phyloP scores from a whole-genome alignment of 2,888 invertebrate species.

The Ochropleura leucogaster region DNA sequence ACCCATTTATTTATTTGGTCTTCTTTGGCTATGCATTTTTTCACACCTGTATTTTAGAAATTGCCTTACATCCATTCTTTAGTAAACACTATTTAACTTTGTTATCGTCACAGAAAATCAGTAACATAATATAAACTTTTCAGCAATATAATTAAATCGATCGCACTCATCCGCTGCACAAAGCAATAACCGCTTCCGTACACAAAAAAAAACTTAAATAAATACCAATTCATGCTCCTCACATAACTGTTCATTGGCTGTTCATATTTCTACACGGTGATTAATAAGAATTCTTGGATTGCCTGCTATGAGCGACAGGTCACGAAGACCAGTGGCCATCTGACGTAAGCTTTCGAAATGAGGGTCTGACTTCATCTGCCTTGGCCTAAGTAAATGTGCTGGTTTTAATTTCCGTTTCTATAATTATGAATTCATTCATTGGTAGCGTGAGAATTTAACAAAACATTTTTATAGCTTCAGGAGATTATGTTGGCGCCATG shows the following conservation, averaged over 20 bases:
- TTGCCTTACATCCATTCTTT: background rate
- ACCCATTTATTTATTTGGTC: background rate
- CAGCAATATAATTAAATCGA: background rate
- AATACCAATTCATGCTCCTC: constrained; percentile 8
- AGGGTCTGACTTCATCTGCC: constrained; percentile 57
- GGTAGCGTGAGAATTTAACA: constrained; percentile 22
- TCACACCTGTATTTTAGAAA: background rate
- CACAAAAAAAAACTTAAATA: constrained; percentile 20
- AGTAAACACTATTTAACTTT: background rate
- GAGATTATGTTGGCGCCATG: constrained; percentile 34
- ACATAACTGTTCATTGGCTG: constrained; percentile 29
- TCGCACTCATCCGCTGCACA: background rate
- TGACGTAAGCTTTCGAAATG: constrained; percentile 56
- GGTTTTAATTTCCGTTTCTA: constrained; percentile 57
- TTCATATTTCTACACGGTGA: constrained; percentile 28
- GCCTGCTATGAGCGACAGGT: constrained; percentile 46
- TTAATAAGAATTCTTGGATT: constrained; percentile 41
- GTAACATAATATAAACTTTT: background rate
- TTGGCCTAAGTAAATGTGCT: background rate
- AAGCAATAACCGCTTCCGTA: constrained; percentile 26
- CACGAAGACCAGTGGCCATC: constrained; percentile 59
- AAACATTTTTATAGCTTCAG: constrained; percentile 27
- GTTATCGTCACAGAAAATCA: background rate
- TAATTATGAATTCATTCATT: constrained; percentile 19
- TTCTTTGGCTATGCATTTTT: background rate